Evolutionary conservation across 92 coral and sea anemone genomes (phyloP).

Genomic region (Desmophyllum pertusum): DNA sequence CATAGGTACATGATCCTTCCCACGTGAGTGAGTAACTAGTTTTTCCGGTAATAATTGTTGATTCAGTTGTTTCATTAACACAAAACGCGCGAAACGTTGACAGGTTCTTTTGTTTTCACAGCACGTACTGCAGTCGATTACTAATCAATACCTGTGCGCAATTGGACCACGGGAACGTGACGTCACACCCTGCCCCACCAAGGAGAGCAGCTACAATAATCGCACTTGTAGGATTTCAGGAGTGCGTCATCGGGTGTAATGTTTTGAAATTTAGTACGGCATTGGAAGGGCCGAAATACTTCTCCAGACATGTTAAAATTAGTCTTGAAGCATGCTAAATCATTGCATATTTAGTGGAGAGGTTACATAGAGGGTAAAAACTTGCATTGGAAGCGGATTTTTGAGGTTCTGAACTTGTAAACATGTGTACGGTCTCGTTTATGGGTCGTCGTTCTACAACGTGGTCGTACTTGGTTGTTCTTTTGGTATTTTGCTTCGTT

Average conservation of each 20-base stretch:
- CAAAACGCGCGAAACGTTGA: constrained; percentile 78
- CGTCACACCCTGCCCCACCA: constrained; percentile 52
- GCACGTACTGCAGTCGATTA: constrained; percentile 39
- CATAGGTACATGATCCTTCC: no score
- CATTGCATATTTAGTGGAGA: constrained; percentile 18
- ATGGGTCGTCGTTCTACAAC: constrained; percentile 40
- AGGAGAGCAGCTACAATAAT: constrained; percentile 28
- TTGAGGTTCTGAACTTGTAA: constrained; percentile 3
- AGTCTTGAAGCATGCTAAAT: constrained; percentile 31
- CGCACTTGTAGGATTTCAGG: constrained; percentile 2
- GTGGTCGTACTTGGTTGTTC: constrained; percentile 44
- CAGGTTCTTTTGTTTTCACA: constrained; percentile 46
- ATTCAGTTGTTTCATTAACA: constrained; percentile 55
- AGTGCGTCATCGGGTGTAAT: constrained; percentile 40
- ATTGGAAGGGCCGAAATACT: constrained; percentile 13
- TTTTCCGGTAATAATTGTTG: constrained; percentile 30
- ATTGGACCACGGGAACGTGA: constrained; percentile 38
- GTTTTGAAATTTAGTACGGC: constrained; percentile 47
- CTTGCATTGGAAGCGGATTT: constrained; percentile 22
- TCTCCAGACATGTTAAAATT: constrained; percentile 37
- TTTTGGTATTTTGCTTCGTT: constrained; percentile 40
- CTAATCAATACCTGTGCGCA: constrained; percentile 28
- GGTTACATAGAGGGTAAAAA: constrained; percentile 25
- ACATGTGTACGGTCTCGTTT: constrained; percentile 24
- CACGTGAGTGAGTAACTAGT: constrained; percentile 20